Conservation (phyloP, 30 jellyfish, hydroid and myxozoan species). For the Turritopsis rubra region DNA sequence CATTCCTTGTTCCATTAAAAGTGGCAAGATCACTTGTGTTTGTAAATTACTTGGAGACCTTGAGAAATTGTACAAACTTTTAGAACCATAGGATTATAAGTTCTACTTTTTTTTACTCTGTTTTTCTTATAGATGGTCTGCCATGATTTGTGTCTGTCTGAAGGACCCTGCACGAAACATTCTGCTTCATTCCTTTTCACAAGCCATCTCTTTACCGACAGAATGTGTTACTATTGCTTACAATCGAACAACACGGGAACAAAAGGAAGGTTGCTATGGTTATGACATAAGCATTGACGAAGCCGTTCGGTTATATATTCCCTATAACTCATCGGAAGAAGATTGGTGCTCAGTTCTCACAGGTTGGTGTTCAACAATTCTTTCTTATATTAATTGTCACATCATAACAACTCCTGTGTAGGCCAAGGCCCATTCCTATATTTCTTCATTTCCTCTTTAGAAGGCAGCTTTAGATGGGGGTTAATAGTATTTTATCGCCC, state of each 20-base stretch:
- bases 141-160: slow-evolving; percentile 54
- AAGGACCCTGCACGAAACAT: slow-evolving; percentile 36
- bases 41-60: too few species aligned
- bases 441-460: background rate
- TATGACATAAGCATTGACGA: slow-evolving; percentile 51
- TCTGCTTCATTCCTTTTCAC: slow-evolving; percentile 56
- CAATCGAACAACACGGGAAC: slow-evolving; percentile 36
- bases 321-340: slow-evolving; percentile 34
- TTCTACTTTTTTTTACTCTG: background rate
- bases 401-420: background rate
- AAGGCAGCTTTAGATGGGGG: too few species aligned
- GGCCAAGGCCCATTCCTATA: background rate
- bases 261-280: slow-evolving; percentile 26
- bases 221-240: slow-evolving; percentile 48
- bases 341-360: slow-evolving; percentile 84
- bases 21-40: too few species aligned
- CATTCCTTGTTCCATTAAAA: too few species aligned
- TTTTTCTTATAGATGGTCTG: slow-evolving; percentile 53
- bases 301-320: slow-evolving; percentile 48
- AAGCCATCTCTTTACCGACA: slow-evolving; percentile 63
- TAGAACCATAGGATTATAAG: background rate
- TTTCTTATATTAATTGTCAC: background rate
- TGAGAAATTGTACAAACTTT: too few species aligned
- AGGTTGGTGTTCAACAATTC: slow-evolving; percentile 30
- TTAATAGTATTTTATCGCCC: too few species aligned